These are phyloP conservation scores for Myotis myotis DNA, from an alignment of 2,797 vertebrate species.

Conservation along the genomic window DNA sequence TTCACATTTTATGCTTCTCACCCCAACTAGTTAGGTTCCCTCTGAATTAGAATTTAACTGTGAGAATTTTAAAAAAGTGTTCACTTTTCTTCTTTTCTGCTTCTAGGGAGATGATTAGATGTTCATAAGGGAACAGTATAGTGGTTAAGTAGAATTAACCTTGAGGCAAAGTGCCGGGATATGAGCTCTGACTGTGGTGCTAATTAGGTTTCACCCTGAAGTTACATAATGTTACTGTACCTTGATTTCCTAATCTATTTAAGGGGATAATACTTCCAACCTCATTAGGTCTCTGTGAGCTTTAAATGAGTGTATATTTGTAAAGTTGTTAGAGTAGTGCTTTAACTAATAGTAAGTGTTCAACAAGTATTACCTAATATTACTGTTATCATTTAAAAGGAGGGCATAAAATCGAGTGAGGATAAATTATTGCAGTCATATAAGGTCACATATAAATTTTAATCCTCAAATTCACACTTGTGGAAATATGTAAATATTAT, in stretches of 20 bases:
- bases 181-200: background rate
- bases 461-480: background rate
- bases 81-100: background rate
- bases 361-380: background rate
- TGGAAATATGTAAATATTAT: background rate
- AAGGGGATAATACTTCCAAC: background rate
- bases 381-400: background rate
- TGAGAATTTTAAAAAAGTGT: background rate
- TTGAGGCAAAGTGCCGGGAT: background rate
- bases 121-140: background rate
- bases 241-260: background rate
- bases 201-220: background rate
- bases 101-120: background rate
- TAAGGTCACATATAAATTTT: background rate
- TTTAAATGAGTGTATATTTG: background rate
- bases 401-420: fast-evolving
- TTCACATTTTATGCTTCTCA: background rate
- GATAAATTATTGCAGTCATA: background rate
- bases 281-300: background rate
- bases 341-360: background rate
- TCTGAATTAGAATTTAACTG: background rate
- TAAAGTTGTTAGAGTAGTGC: background rate
- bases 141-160: background rate
- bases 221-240: background rate
- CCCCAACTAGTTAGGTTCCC: background rate